These are phyloP conservation scores for Atherinosoma microstoma DNA, from an alignment of 2,797 vertebrate species.

Conservation along the genomic window DNA sequence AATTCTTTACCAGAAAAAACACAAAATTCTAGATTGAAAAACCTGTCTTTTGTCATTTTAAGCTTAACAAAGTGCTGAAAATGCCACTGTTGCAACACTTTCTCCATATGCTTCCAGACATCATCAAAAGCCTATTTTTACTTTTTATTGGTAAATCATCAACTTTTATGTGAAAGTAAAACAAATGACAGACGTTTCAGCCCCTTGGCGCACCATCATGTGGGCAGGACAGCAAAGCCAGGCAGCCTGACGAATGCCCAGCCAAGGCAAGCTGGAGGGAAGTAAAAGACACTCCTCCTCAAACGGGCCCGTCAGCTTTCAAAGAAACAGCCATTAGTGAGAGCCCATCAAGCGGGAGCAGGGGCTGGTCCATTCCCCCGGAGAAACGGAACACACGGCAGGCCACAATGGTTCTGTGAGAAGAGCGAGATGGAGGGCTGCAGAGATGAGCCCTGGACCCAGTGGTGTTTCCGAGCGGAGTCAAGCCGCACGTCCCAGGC, in stretches of 20 bases:
- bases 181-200: slow-evolving; percentile 84
- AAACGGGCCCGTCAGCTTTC: slow-evolving; percentile 78
- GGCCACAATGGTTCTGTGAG: slow-evolving; percentile 75
- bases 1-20: slow-evolving; percentile 29
- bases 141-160: slow-evolving; percentile 84
- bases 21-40: slow-evolving; percentile 26
- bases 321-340: slow-evolving; percentile 83
- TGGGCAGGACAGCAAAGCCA: slow-evolving; percentile 85
- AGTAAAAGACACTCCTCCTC: slow-evolving; percentile 84
- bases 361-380: slow-evolving; percentile 73
- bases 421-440: slow-evolving; percentile 67
- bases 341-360: slow-evolving; percentile 79
- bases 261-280: slow-evolving; percentile 86
- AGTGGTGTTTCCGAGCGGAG: slow-evolving; percentile 81
- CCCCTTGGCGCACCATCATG: slow-evolving; percentile 78
- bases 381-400: slow-evolving; percentile 69
- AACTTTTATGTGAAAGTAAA: slow-evolving; percentile 85
- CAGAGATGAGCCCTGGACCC: slow-evolving; percentile 78
- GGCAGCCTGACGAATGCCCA: slow-evolving; percentile 78
- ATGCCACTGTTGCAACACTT: slow-evolving; percentile 61
- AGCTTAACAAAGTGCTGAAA: slow-evolving; percentile 65
- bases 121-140: slow-evolving; percentile 80
- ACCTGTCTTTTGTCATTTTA: slow-evolving; percentile 55
- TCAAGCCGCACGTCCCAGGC: slow-evolving; percentile 76
- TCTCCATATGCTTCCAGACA: slow-evolving; percentile 80